These are phyloP conservation scores for Xanthorhoe designata DNA, from an alignment of 2,888 invertebrate genomes.

Conservation along the genomic window DNA sequence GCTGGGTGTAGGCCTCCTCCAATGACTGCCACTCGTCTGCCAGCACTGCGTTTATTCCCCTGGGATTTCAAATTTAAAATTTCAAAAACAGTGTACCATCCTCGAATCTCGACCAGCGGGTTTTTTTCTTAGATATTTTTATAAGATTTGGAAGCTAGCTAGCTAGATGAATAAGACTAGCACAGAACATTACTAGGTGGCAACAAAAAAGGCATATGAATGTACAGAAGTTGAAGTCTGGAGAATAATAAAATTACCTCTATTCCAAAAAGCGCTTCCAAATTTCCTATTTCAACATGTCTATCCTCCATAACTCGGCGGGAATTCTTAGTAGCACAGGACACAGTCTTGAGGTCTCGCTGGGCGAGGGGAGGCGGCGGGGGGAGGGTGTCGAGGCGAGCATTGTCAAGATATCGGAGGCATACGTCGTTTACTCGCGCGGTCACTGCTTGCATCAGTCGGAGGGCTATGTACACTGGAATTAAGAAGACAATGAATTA, in stretches of 20 bases:
- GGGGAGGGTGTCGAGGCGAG: constrained; percentile 86
- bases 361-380: constrained; percentile 85
- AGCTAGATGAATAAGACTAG: too few relatives aligned
- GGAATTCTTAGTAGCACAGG: constrained; percentile 91
- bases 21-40: too few relatives aligned
- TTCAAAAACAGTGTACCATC: too few relatives aligned
- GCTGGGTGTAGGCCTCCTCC: too few relatives aligned
- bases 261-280: constrained; percentile 92
- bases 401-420: constrained; percentile 88
- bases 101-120: too few relatives aligned
- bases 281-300: constrained; percentile 92
- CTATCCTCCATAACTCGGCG: constrained; percentile 97
- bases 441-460: constrained; percentile 91
- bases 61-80: too few relatives aligned
- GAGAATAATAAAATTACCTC: constrained; percentile 80
- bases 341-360: constrained; percentile 83
- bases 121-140: too few relatives aligned
- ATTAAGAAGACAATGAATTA: constrained; percentile 44
- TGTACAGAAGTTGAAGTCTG: too few relatives aligned
- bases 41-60: too few relatives aligned
- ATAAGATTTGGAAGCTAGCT: too few relatives aligned
- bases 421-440: constrained; percentile 90
- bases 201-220: too few relatives aligned
- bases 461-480: constrained; percentile 90
- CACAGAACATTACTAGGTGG: too few relatives aligned